Percentiles rank a stretch among this genome's conserved stretches.
phyloP scores from a whole-genome alignment of 2,888 invertebrate genomes.

The Dasypolia templi region DNA sequence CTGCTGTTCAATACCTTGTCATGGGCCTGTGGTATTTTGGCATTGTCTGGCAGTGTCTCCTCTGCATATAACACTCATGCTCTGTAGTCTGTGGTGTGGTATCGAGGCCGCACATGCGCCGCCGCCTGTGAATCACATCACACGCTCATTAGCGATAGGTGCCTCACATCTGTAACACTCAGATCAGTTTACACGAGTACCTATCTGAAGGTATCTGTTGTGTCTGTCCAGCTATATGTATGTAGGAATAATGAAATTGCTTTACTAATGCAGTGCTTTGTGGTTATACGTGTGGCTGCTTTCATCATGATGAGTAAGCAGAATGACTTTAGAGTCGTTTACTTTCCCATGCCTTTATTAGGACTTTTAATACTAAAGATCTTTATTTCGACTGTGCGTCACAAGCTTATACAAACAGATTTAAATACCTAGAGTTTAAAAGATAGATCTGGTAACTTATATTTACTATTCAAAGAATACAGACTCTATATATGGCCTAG shows the following conservation, averaged over 20 bases:
- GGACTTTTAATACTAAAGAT: not conserved
- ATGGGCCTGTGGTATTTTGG: not conserved
- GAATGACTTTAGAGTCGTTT: not conserved
- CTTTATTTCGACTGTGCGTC: not conserved
- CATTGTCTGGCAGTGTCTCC: slow-evolving; percentile 4
- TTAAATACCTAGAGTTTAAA: not conserved
- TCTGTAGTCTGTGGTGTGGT: slow-evolving; percentile 59
- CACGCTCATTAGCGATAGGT: slow-evolving; percentile 74
- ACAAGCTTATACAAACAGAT: not conserved
- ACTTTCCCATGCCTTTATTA: not conserved
- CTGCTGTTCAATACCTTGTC: not conserved
- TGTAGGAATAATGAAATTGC: not conserved
- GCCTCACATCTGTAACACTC: slow-evolving; percentile 63
- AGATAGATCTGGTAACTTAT: not conserved
- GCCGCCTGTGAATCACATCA: slow-evolving; percentile 86
- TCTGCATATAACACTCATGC: slow-evolving; percentile 15
- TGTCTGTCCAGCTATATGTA: not conserved
- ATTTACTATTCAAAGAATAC: not conserved
- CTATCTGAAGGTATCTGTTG: slow-evolving; percentile 7
- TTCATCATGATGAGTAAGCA: not conserved
- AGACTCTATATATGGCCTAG: not conserved
- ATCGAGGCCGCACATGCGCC: slow-evolving; percentile 86
- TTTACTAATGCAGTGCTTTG: not conserved
- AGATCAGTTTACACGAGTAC: slow-evolving; percentile 49
- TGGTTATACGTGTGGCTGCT: not conserved